These are phyloP conservation scores for Rhingia rostrata DNA, from an alignment of 2,888 invertebrate genomes.

Conservation along the genomic window DNA sequence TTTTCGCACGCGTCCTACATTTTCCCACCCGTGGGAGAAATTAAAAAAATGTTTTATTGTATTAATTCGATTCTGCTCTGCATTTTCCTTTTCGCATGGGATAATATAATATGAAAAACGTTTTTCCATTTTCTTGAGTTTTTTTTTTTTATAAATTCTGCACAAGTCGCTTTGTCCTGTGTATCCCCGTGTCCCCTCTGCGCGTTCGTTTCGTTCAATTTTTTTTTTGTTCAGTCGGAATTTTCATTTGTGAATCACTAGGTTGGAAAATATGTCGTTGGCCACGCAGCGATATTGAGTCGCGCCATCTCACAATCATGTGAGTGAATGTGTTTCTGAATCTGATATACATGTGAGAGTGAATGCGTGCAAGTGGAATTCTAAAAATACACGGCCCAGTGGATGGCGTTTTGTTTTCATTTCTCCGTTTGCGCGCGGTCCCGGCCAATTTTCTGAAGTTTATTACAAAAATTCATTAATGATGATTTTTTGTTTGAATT, in stretches of 20 bases:
- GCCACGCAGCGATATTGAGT: conserved; percentile 6
- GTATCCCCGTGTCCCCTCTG: neutral
- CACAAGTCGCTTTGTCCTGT: neutral
- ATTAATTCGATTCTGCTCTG: conserved; percentile 64
- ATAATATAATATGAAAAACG: conserved; percentile 38
- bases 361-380: conserved; percentile 48
- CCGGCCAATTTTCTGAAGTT: conserved; percentile 27
- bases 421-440: neutral
- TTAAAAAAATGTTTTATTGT: conserved; percentile 5
- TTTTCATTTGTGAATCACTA: conserved; percentile 61
- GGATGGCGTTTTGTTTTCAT: conserved; percentile 50
- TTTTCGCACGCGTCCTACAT: conserved; percentile 66
- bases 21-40: conserved; percentile 60
- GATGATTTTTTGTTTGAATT: conserved; percentile 19
- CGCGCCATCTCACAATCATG: conserved; percentile 10
- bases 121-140: conserved; percentile 52
- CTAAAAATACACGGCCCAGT: conserved; percentile 67
- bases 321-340: too few species aligned
- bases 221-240: conserved; percentile 23
- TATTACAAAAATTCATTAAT: conserved; percentile 62
- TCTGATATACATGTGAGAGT: neutral
- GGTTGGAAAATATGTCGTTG: conserved; percentile 56
- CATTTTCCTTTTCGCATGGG: conserved; percentile 35
- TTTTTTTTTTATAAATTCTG: conserved; percentile 2
- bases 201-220: conserved; percentile 19